phyloP scores from a whole-genome alignment of 1,140 invertebrate species.

The Neelides sp. region DNA sequence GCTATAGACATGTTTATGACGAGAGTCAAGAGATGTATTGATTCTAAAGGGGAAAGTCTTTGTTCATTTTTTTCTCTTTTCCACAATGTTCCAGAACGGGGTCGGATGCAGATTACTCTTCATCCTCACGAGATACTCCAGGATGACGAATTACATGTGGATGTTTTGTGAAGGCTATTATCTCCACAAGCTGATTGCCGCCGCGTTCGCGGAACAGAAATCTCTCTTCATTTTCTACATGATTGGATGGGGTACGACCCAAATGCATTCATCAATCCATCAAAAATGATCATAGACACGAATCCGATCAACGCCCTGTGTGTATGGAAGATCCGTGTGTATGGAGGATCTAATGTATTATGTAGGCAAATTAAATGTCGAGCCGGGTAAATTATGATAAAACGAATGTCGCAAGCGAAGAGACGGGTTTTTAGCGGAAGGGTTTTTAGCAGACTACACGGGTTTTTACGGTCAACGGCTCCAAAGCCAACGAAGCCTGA shows the following conservation, averaged over 20 bases:
- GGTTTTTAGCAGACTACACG: no score
- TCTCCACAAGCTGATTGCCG: constrained; percentile 42
- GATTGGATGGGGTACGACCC: constrained; percentile 43
- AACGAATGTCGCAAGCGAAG: no score
- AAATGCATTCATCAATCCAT: no score
- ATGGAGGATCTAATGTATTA: no score
- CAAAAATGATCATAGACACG: no score
- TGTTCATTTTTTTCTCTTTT: neutral
- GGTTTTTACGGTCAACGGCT: no score
- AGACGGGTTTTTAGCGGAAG: no score
- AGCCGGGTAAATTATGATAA: no score
- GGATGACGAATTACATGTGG: constrained; percentile 48
- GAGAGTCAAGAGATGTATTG: neutral
- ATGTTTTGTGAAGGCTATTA: constrained; percentile 44
- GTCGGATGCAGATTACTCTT: constrained; percentile 39
- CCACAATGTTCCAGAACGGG: constrained; percentile 32
- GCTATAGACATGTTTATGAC: neutral
- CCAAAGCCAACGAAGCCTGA: no score
- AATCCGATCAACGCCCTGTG: no score
- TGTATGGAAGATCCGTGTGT: no score
- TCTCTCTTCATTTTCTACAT: constrained; percentile 40
- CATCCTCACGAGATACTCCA: constrained; percentile 40
- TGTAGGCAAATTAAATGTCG: no score
- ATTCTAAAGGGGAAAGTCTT: neutral
- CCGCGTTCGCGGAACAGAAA: constrained; percentile 42